Evolutionary conservation across 2,888 invertebrate species (phyloP).

Genomic region (Crocallis elinguaria): DNA sequence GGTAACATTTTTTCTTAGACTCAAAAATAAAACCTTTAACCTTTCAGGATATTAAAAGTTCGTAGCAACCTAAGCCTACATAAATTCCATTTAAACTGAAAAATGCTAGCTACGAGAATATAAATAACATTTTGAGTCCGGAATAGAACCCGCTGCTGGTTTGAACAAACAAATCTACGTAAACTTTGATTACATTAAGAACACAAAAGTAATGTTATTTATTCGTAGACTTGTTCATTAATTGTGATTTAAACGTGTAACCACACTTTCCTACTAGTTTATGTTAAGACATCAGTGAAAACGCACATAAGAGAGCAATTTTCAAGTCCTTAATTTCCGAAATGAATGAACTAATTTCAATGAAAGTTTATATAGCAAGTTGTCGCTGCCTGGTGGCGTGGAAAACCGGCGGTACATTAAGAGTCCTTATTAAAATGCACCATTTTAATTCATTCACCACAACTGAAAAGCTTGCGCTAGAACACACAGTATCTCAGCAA

Average conservation of each 20-base stretch:
- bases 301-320: too few relatives aligned
- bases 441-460: too few relatives aligned
- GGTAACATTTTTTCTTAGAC: background rate
- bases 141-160: slow-evolving; percentile 40
- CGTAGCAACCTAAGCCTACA: slow-evolving; percentile 20
- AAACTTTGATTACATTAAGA: slow-evolving; percentile 63
- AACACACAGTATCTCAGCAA: slow-evolving; percentile 22
- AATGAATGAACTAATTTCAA: too few relatives aligned
- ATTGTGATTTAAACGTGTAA: slow-evolving; percentile 15
- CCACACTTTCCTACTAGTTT: background rate
- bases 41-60: background rate
- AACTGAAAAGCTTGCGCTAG: background rate
- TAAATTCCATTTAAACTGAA: slow-evolving; percentile 35
- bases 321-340: too few relatives aligned
- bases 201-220: slow-evolving; percentile 64
- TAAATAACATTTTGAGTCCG: slow-evolving; percentile 66
- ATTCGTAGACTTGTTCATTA: slow-evolving; percentile 48
- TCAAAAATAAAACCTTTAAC: background rate
- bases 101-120: slow-evolving; percentile 57
- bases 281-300: too few relatives aligned
- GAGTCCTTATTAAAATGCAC: too few relatives aligned
- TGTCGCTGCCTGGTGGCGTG: too few relatives aligned
- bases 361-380: too few relatives aligned
- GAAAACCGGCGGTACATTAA: too few relatives aligned
- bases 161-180: slow-evolving; percentile 55